Conservation (phyloP, 2,113 vertebrate species). For the Equus przewalskii region DNA sequence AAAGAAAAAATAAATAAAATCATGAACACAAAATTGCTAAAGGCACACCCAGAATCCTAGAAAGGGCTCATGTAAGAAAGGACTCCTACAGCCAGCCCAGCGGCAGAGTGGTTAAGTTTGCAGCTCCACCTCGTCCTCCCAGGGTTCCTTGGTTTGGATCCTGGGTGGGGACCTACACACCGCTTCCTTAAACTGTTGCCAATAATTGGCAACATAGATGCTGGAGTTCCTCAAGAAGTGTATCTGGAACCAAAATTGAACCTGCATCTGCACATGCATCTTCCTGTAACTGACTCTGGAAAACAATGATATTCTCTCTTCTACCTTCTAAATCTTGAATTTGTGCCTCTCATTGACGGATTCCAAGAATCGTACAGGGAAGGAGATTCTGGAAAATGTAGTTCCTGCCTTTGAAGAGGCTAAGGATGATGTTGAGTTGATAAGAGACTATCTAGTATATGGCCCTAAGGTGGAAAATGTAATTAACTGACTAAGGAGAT, state of each 20-base stretch:
- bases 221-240: neutral
- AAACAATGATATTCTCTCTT: neutral
- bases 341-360: neutral
- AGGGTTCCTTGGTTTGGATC: too few relatives aligned
- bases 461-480: neutral
- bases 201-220: neutral
- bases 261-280: neutral
- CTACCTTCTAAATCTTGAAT: neutral
- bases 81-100: neutral
- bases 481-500: neutral
- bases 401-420: neutral
- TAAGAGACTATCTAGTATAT: neutral
- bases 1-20: neutral
- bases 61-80: neutral
- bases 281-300: neutral
- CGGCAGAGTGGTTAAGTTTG: too few relatives aligned
- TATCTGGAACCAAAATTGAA: neutral
- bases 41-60: neutral
- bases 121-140: too few relatives aligned
- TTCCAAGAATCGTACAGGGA: neutral
- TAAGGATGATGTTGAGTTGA: neutral
- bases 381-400: slow-evolving; percentile 18
- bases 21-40: neutral
- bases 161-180: too few relatives aligned
- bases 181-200: too few relatives aligned